phyloP scores from a whole-genome alignment of 2,113 vertebrate genomes.

The Cavia porcellus region DNA sequence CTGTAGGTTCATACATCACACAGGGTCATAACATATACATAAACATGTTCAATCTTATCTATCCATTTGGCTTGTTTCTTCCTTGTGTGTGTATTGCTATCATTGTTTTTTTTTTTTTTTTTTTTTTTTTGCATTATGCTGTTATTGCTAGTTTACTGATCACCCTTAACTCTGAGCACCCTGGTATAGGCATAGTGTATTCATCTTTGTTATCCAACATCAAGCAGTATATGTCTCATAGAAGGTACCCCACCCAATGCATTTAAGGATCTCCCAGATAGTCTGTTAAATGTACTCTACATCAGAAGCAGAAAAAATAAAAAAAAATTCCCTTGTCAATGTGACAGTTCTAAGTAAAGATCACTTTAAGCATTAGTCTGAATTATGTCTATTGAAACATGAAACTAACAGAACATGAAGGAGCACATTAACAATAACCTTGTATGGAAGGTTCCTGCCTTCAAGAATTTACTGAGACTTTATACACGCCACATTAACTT shows the following conservation, averaged over 20 bases:
- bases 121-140: not conserved
- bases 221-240: not conserved
- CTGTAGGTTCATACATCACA: not conserved
- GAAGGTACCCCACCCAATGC: not conserved
- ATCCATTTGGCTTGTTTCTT: not conserved
- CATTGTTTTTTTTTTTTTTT: not conserved
- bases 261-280: conserved; percentile 34
- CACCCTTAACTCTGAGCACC: conserved; percentile 3
- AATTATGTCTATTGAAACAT: conserved; percentile 66
- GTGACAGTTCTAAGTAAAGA: conserved; percentile 66
- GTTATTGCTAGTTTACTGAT: conserved; percentile 49
- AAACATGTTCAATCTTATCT: conserved; percentile 10
- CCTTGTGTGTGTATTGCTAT: not conserved
- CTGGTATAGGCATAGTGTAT: not conserved
- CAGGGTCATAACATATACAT: not conserved
- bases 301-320: conserved; percentile 16
- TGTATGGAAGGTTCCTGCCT: conserved; percentile 61
- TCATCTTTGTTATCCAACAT: conserved; percentile 31
- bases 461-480: conserved; percentile 64
- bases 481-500: conserved; percentile 67
- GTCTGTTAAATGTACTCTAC: conserved; percentile 56
- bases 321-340: conserved; percentile 57
- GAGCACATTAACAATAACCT: conserved; percentile 65
- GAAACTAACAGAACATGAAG: conserved; percentile 67
- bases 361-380: conserved; percentile 50